These are phyloP conservation scores for Platorchestia sp. DNA, from an alignment of 1,140 invertebrate species.

Conservation along the genomic window DNA sequence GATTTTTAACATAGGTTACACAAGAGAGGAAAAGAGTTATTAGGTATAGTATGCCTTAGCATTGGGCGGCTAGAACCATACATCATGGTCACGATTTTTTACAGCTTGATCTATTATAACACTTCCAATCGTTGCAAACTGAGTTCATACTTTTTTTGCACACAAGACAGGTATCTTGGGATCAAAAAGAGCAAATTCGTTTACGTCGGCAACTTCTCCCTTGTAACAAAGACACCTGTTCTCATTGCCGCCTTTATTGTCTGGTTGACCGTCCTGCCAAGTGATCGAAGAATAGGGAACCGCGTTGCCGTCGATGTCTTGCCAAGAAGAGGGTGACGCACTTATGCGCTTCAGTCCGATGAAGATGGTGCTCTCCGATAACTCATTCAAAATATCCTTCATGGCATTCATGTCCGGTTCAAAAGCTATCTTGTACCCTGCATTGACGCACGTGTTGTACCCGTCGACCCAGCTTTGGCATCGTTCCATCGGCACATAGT, in stretches of 20 bases:
- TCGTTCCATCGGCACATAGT: neutral
- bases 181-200: neutral
- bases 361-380: neutral
- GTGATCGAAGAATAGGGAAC: neutral
- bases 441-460: neutral
- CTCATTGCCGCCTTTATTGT: neutral
- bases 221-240: neutral
- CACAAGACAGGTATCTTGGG: neutral
- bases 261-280: constrained; percentile 1
- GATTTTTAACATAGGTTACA: too few species aligned
- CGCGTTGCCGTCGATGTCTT: neutral
- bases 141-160: neutral
- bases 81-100: too few species aligned
- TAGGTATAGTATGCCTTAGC: too few species aligned
- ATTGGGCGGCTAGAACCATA: too few species aligned
- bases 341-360: neutral
- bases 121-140: neutral
- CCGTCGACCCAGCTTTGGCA: neutral
- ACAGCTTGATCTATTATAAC: too few species aligned
- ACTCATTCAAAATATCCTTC: neutral
- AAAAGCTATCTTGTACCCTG: neutral
- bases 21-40: too few species aligned
- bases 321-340: neutral
- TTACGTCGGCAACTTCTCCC: neutral
- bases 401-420: neutral